Evolutionary conservation across 2,888 invertebrate genomes (phyloP).

Genomic region (Archips xylosteana): DNA sequence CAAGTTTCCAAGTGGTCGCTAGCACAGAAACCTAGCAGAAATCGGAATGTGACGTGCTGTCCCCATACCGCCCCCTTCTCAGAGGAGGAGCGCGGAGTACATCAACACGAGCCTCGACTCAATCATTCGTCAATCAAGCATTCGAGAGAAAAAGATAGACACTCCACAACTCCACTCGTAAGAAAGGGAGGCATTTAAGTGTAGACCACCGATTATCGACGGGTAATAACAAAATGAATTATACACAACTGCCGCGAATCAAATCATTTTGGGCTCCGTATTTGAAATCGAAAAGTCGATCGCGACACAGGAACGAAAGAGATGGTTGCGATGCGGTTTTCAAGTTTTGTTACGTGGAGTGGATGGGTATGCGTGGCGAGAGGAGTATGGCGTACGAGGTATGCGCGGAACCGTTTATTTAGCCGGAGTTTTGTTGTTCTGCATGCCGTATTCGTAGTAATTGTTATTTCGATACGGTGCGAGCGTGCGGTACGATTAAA

Average conservation of each 20-base stretch:
- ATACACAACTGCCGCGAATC: constrained; percentile 64
- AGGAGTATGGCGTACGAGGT: constrained; percentile 66
- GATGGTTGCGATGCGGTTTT: constrained; percentile 62
- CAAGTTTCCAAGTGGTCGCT: constrained; percentile 2
- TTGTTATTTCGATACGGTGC: constrained; percentile 73
- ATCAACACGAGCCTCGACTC: constrained; percentile 71
- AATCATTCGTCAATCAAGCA: constrained; percentile 79
- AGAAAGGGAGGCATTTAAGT: constrained; percentile 59
- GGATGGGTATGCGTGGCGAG: constrained; percentile 51
- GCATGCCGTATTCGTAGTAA: constrained; percentile 66
- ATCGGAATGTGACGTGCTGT: constrained; percentile 35
- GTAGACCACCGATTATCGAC: constrained; percentile 60
- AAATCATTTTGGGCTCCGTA: constrained; percentile 55
- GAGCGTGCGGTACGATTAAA: constrained; percentile 48
- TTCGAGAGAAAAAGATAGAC: constrained; percentile 69
- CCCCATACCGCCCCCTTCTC: constrained; percentile 56
- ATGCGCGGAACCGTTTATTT: constrained; percentile 68
- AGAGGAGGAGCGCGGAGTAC: constrained; percentile 63
- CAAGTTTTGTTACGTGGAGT: constrained; percentile 47
- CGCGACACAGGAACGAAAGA: constrained; percentile 61
- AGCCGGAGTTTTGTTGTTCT: constrained; percentile 65
- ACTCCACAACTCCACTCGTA: constrained; percentile 55
- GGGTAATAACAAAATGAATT: constrained; percentile 69
- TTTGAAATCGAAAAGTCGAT: constrained; percentile 54
- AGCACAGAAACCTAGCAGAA: constrained; percentile 13